A percentile compares a stretch with the other conserved stretches of the same genome.
phyloP scores from a whole-genome alignment of 2,888 invertebrate species.

The Antheraea yamamai region DNA sequence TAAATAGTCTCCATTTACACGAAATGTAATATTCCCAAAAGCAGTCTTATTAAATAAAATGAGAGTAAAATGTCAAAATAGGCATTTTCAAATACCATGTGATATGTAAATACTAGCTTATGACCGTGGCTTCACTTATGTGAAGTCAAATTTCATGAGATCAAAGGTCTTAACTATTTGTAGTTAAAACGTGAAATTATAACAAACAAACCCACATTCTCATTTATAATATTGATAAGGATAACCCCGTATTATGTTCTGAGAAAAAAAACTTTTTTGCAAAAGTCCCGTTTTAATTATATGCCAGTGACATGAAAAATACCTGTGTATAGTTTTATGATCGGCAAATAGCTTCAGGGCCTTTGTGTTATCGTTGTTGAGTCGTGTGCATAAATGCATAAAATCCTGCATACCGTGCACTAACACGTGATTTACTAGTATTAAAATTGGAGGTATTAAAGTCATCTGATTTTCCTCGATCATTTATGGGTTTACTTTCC shows the following conservation, averaged over 20 bases:
- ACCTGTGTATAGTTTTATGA: slow-evolving; percentile 9
- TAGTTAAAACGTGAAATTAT: too few species aligned
- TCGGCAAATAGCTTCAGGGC: slow-evolving; percentile 18
- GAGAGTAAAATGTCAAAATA: too few species aligned
- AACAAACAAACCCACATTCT: too few species aligned
- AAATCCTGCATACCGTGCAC: slow-evolving; percentile 15
- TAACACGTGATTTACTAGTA: slow-evolving; percentile 12
- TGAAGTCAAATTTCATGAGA: too few species aligned
- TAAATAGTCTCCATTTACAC: too few species aligned
- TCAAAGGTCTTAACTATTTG: too few species aligned
- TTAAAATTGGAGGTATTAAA: not conserved
- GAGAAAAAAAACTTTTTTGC: not conserved
- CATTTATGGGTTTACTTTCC: not conserved
- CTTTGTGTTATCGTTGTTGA: slow-evolving; percentile 19
- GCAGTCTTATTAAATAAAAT: too few species aligned
- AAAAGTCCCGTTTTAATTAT: slow-evolving; percentile 8
- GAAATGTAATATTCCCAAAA: too few species aligned
- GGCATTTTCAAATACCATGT: too few species aligned
- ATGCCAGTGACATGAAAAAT: slow-evolving; percentile 9
- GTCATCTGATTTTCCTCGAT: not conserved
- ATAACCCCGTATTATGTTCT: not conserved
- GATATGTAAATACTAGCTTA: too few species aligned
- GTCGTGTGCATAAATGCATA: slow-evolving; percentile 20
- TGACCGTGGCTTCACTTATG: too few species aligned
- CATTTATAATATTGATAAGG: too few species aligned